Base-by-base conservation (phyloP, 2,888 invertebrate species). In the Notodonta ziczac region DNA sequence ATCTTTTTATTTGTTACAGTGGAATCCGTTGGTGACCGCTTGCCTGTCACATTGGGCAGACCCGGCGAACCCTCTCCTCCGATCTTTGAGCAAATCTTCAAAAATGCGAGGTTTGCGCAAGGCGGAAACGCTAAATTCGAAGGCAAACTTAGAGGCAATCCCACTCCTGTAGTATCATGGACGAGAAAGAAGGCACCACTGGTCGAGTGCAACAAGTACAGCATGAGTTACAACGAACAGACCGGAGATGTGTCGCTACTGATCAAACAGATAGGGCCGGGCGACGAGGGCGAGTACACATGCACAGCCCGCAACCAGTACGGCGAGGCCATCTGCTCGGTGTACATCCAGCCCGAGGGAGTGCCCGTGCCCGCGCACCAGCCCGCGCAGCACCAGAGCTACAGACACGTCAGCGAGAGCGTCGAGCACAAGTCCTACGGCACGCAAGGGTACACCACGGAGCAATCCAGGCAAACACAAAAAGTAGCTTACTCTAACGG, bases 241-340 rank as follows among this genome's bases (percentile, higher is more conserved):
- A 98, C 97, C 73, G 99, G 99, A 60, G 96, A 97, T 73, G 97
- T 98, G 74, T 97, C 97, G 66, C 95, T 99, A 79, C 96, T 98
- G 78, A 99, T 99, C 83, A 97, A 97, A 87, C 97, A 98, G 85
- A 98, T 99, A 78, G 98, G 98, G 66, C 98, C 98, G 61, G 98
- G 98, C 58, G 98, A 99, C 89, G 98, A 98, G 88, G 99, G 98
- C 76, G 98, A 99, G 93, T 99, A 99, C 89, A 98, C 98, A 1
- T 98, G 98, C 90, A 97, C 97, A 65, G 98, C 98, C 56, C 96
- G 97, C 78, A 99, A 99, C 91, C 97, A 98, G 85, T 98, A 98
- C 81, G 99, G 99, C 65, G 98, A 99, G 92, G 98, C 99, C 53
- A 98, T 99, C 82, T 98, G 98, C 91, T 98, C 98, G 65, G 98